Evolutionary conservation across 1,140 invertebrate genomes (phyloP).

Genomic region (Neodiprion lecontei): DNA sequence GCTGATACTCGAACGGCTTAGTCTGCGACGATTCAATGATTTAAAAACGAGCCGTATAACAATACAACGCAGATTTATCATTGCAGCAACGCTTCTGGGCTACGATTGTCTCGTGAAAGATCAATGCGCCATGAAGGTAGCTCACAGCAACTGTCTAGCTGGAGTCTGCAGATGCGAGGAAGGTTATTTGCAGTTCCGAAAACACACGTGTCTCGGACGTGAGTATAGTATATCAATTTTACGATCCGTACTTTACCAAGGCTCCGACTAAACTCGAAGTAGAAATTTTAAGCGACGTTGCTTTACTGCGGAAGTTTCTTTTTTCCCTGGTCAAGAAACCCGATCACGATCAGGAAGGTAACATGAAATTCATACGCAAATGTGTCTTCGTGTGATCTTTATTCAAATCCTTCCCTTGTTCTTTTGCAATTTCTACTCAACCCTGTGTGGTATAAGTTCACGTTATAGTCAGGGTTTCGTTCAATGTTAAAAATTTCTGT

Average conservation of each 20-base stretch:
- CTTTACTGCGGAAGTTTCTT: too few relatives aligned
- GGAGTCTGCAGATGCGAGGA: slow-evolving; percentile 80
- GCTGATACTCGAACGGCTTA: too few relatives aligned
- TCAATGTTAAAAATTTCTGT: too few relatives aligned
- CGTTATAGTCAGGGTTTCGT: too few relatives aligned
- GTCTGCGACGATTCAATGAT: slow-evolving; percentile 7
- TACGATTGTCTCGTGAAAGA: slow-evolving; percentile 75
- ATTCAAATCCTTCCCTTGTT: too few relatives aligned
- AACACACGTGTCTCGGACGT: slow-evolving; percentile 88
- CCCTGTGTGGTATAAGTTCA: too few relatives aligned
- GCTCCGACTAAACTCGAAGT: not conserved
- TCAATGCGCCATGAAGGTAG: slow-evolving; percentile 80
- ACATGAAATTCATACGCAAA: too few relatives aligned
- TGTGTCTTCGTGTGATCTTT: too few relatives aligned
- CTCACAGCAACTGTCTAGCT: slow-evolving; percentile 76
- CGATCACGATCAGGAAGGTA: too few relatives aligned
- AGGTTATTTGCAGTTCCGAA: slow-evolving; percentile 82
- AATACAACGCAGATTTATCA: not conserved
- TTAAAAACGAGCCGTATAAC: not conserved
- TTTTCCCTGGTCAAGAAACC: too few relatives aligned
- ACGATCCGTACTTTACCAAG: slow-evolving; percentile 36
- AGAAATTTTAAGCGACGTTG: too few relatives aligned
- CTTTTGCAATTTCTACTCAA: too few relatives aligned
- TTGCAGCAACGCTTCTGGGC: slow-evolving; percentile 77
- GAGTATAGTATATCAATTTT: slow-evolving; percentile 63